These are phyloP conservation scores for Cynocephalus volans DNA, from an alignment of 2,113 vertebrate genomes.

Conservation along the genomic window DNA sequence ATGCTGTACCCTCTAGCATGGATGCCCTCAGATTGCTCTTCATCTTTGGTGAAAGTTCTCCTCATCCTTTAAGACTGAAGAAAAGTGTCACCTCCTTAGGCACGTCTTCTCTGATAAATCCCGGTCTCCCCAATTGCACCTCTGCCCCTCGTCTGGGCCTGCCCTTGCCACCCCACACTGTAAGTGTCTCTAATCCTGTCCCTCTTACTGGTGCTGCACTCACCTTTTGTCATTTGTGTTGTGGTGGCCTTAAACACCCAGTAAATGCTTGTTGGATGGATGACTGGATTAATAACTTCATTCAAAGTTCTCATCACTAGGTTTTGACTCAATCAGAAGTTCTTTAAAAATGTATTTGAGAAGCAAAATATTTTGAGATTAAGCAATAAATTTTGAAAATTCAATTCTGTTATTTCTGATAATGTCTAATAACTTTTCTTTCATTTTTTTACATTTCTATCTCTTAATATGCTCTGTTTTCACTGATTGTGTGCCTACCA, in stretches of 20 bases:
- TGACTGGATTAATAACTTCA: not conserved
- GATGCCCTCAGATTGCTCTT: not conserved
- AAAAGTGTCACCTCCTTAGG: not conserved
- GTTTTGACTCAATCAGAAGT: not conserved
- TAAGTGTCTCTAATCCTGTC: not conserved
- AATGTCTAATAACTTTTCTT: not conserved
- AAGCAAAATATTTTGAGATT: conserved; percentile 4
- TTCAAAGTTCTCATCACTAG: not conserved
- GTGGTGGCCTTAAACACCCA: not conserved
- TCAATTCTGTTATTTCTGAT: not conserved
- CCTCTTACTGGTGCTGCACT: not conserved
- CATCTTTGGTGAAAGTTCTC: not conserved
- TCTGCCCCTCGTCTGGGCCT: too few relatives aligned
- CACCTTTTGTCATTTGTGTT: not conserved
- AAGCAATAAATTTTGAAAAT: conserved; percentile 13
- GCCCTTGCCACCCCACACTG: not conserved
- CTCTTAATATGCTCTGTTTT: conserved; percentile 6
- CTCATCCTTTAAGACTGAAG: not conserved
- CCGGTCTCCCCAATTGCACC: too few relatives aligned
- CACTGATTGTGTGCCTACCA: not conserved
- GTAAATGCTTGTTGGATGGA: not conserved
- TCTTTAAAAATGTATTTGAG: conserved; percentile 25
- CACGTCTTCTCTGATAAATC: not conserved
- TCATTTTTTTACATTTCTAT: not conserved
- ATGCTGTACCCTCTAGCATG: not conserved